Evolutionary conservation across 1,140 invertebrate genomes (phyloP), one percentile per base, ranked within the genome.

Genomic region (Atta cephalotes): DNA sequence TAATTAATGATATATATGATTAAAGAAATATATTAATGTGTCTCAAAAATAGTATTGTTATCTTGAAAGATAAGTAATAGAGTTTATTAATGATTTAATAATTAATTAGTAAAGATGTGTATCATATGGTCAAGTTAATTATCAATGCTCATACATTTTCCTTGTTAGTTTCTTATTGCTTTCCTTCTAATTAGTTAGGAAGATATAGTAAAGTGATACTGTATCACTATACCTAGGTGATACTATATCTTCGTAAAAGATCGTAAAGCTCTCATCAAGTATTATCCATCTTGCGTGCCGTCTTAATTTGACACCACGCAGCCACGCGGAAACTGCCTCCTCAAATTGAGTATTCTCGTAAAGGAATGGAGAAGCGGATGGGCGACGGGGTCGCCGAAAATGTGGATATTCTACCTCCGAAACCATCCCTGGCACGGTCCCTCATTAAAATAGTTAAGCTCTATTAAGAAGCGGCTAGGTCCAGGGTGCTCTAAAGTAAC

Each of bases 391-490:
- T 62, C 53, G 62, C 74, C 70, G 88, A 82, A 90, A 90, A 89
- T 76, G 68, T 84, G 79, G 72, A 65, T 71, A 79, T 90, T 76
- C 86, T 71, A 39, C 77, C 35, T 58, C 63, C 66, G 71, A 88
- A 91, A 92, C 79, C 89, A 87, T 86, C 70, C n/a, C 28, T 31
- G 77, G 72, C 80, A 89, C 58, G 84, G 71, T 74, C 79, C 77
- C 91, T 93, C 92, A 91, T 93, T 93, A 93, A 92, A 93, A 92
- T 92, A 93, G 91, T 92, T 93, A 89, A 92, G 87, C 88, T 89
- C 86, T 89, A 89, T 92, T 92, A 92, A 86, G 89, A 79, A 81
- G 81, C 87, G 88, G 88, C 90, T 89, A 85, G 88, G 68, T 82
- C 80, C 66, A 45, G 62, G 76, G 65, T 65, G 65, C 68, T 88